Conservation (phyloP, 2,888 invertebrate genomes). For the Pherbina coryleti region DNA sequence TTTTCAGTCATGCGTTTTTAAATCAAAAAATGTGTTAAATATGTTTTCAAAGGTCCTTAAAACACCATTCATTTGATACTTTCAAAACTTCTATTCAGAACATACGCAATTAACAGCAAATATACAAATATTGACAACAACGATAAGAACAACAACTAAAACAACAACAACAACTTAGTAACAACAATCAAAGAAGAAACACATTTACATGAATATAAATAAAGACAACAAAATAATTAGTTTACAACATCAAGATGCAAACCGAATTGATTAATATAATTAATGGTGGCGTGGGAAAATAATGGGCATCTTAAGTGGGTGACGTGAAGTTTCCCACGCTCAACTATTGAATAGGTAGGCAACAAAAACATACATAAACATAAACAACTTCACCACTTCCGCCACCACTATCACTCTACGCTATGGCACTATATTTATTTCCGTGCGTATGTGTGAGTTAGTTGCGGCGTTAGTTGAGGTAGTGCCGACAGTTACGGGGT, state of each 20-base stretch:
- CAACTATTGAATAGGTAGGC: not conserved
- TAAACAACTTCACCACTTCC: not conserved
- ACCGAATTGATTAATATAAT: slow-evolving; percentile 10
- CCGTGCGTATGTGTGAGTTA: not conserved
- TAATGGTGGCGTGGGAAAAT: slow-evolving; percentile 10
- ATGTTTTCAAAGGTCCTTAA: too few species aligned
- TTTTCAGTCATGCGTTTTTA: too few species aligned
- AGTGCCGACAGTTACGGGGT: too few species aligned
- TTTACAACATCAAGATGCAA: not conserved
- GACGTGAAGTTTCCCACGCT: not conserved
- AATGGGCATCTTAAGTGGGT: slow-evolving; percentile 3
- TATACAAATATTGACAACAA: slow-evolving; percentile 37
- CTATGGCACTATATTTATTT: not conserved
- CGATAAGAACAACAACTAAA: slow-evolving; percentile 43
- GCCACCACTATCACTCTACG: not conserved
- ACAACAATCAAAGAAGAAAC: not conserved
- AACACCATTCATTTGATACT: too few species aligned
- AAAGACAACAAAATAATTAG: slow-evolving; percentile 5
- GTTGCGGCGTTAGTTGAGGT: not conserved
- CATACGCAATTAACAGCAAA: too few species aligned
- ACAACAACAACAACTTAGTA: not conserved
- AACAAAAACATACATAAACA: not conserved
- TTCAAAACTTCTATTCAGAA: too few species aligned
- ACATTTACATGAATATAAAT: not conserved
- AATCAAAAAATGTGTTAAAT: too few species aligned